Percentiles rank a stretch among this genome's conserved stretches.
Conservation (phyloP, 2,113 vertebrate species). For the Serinus canaria region DNA sequence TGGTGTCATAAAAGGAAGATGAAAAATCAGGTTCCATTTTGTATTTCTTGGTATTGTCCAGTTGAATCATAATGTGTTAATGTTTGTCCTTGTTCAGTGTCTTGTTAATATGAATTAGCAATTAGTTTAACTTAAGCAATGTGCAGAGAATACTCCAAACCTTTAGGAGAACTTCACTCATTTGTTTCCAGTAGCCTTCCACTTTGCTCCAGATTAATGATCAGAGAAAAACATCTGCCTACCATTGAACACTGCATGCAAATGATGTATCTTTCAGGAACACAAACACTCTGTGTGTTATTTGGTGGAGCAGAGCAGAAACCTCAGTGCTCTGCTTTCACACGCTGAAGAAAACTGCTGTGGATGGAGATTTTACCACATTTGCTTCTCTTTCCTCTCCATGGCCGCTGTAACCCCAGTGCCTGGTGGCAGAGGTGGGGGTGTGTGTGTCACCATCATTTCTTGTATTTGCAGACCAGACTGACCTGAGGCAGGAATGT, state of each 20-base stretch:
- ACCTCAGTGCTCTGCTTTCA: neutral
- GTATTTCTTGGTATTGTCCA: neutral
- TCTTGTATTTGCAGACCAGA: neutral
- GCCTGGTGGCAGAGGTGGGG: neutral
- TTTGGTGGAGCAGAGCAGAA: neutral
- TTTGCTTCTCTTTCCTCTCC: neutral
- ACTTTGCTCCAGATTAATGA: neutral
- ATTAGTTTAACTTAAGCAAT: neutral
- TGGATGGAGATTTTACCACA: neutral
- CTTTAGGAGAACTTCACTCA: neutral
- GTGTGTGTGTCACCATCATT: neutral
- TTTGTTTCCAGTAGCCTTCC: neutral
- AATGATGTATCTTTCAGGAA: neutral
- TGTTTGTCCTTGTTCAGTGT: neutral
- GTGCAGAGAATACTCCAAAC: neutral
- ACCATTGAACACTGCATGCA: neutral
- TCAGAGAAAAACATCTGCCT: neutral
- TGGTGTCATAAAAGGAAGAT: neutral
- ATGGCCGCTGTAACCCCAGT: neutral
- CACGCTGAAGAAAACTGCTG: accelerated
- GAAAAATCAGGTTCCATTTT: neutral
- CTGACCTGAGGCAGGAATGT: neutral
- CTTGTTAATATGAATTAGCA: neutral
- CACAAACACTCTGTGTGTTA: neutral
- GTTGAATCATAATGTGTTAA: neutral